Evolutionary conservation across 2,797 vertebrate genomes (phyloP), one percentile per base, ranked within the genome.

Genomic region (Benthosema pterotum): DNA sequence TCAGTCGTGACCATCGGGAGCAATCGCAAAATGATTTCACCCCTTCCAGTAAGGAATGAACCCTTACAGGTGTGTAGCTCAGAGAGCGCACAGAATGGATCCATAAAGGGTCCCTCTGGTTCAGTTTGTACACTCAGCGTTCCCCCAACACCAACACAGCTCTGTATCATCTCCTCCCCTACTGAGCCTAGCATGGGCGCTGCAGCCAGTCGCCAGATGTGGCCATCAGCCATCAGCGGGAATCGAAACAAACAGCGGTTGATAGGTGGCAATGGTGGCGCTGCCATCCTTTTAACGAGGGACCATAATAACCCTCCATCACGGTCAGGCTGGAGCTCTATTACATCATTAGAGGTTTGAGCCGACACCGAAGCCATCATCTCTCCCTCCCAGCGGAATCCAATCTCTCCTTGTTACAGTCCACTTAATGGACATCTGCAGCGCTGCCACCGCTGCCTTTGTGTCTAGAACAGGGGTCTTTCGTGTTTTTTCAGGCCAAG

Each of bases 381-480:
- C 67, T 78, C 67, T 11, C 32, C 32, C 32, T 5, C 22, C 66
- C 67, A 22, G 50, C 55, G 49, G 67, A 71, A 81, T 65, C 60
- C 65, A 62, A 69, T 72, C 66, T 75, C 46, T 67, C 57, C 56
- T 67, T 57, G 68, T 75, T 79, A 74, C 65, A 77, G 61, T 69
- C 61, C 53, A 69, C 80, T 80, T 77, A 78, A 80, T 80, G 65
- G 80, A 80, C 79, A 78, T 72, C 73, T 78, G 71, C 65, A 58
- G n/a, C 57, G 3, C 46, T 52, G 57, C 45, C 45, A 45, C 45
- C n/a, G 3, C 5, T 25, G 22, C 22, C 1, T 15, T 46, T n/a
- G 32, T 38, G 8, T 38, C 8, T 2, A 38, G 8, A 11, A 8
- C 8, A 38, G 32, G 32, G 32, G 8, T 38, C 32, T 38, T 38